Conservation (phyloP, 1,140 invertebrate genomes). For the Stenopsyche tienmushanensis region DNA sequence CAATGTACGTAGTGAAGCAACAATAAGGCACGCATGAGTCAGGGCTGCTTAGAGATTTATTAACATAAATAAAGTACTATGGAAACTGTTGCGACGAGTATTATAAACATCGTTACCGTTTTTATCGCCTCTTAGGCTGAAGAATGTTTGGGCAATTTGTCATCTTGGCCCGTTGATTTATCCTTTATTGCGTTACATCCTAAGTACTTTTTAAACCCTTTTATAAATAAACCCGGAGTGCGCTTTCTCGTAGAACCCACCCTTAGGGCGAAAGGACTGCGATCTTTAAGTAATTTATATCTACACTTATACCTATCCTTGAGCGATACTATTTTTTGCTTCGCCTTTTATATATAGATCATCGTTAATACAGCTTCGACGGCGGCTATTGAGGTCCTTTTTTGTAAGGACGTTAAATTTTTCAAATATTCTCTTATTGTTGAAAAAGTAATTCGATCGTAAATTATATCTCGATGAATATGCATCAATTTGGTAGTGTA, state of each 20-base stretch:
- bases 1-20: too few species aligned
- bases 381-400: background rate
- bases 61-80: slow-evolving; percentile 15
- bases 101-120: slow-evolving; percentile 31
- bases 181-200: slow-evolving; percentile 27
- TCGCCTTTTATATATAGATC: too few species aligned
- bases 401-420: background rate
- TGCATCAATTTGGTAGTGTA: too few species aligned
- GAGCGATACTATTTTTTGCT: too few species aligned
- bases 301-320: too few species aligned
- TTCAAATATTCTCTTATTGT: background rate
- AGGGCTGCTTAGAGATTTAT: slow-evolving; percentile 24
- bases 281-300: slow-evolving; percentile 13
- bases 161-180: slow-evolving; percentile 38
- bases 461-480: too few species aligned
- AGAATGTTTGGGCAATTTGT: slow-evolving; percentile 39
- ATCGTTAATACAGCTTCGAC: background rate
- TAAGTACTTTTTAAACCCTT: slow-evolving; percentile 37
- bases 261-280: background rate
- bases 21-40: background rate
- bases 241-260: background rate
- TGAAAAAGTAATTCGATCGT: too few species aligned
- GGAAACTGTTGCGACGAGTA: slow-evolving; percentile 4
- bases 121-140: slow-evolving; percentile 30
- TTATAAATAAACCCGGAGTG: slow-evolving; percentile 24